Evolutionary conservation across 2,797 vertebrate genomes (phyloP), one percentile per base, ranked within the genome.

Genomic region (Leptatherina wallacei): DNA sequence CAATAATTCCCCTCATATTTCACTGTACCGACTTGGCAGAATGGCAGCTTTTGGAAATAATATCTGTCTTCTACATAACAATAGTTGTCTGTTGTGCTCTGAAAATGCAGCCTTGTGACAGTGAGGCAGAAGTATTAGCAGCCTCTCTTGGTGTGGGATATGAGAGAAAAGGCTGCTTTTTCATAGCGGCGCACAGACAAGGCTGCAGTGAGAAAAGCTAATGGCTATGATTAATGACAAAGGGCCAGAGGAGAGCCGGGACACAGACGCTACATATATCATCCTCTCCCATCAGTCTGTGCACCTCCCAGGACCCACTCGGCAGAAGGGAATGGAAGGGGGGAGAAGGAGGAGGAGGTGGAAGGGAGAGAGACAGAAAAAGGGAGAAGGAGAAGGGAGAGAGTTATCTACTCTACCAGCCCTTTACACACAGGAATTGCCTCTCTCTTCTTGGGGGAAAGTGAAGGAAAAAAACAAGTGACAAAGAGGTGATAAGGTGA

Each of bases 191-290:
- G 94, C 91, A 94, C 95, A 97, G 97, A 97, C 96, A 96, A 96
- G 97, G 95, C 96, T 97, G 97, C 96, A 95, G 95, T 95, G 96
- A 96, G 94, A 96, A 96, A 95, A 98, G 96, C 97, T 99, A 99
- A 99, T 98, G 96, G 97, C 96, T 95, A 96, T 99, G 98, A 99
- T 99, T 99, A 99, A 99, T 99, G 97, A 98, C 97, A 97, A 96
- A 95, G 95, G 97, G 97, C 96, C 97, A 98, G 97, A 98, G 97
- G 97, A 99, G 97, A 99, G 96, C 95, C 88, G 96, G 97, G 97
- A 99, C 98, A 97, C 96, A 97, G 97, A 96, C 96, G 96, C 96
- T 97, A 97, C 97, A 99, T 99, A 98, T 95, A 99, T 99, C 98
- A 99, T 99, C 96, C 96, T 95, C 96, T 97, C 95, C 97, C 96